phyloP scores from a whole-genome alignment of 1,140 invertebrate genomes.

The Ostrea denselamellosa region DNA sequence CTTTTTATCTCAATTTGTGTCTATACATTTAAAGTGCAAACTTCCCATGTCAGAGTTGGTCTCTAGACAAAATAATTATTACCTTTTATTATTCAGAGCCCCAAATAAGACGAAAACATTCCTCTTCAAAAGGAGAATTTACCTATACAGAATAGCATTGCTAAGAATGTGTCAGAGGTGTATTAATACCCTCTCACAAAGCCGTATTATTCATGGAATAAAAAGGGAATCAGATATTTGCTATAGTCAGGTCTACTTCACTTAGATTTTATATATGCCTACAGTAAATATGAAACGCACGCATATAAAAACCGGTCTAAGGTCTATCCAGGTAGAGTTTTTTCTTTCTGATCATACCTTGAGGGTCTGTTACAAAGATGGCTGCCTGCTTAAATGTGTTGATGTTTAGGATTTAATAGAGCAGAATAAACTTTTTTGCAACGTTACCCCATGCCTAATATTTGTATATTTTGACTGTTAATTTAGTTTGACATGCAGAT shows the following conservation, averaged over 20 bases:
- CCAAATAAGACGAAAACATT: constrained; percentile 7
- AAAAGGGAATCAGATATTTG: constrained; percentile 26
- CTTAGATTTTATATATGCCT: constrained; percentile 29
- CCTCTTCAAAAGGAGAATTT: not conserved
- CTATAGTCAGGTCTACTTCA: not conserved
- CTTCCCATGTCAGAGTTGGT: not conserved
- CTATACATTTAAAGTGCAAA: no score
- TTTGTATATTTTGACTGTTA: not conserved
- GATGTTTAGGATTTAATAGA: not conserved
- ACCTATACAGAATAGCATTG: not conserved
- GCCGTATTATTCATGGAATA: not conserved
- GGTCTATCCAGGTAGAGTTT: constrained; percentile 4
- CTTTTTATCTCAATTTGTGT: no score
- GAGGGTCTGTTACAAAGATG: constrained; percentile 17
- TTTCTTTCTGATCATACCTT: constrained; percentile 16
- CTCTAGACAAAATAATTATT: not conserved
- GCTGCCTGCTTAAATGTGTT: constrained; percentile 1
- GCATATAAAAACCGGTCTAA: constrained; percentile 15
- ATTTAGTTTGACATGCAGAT: not conserved
- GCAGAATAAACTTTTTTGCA: not conserved
- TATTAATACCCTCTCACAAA: constrained; percentile 7
- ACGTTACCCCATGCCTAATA: not conserved
- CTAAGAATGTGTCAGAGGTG: not conserved
- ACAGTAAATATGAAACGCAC: constrained; percentile 25
- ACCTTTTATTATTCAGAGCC: constrained; percentile 21